Evolutionary conservation across 2,113 vertebrate genomes (phyloP).

Genomic region (Neotragus moschatus): DNA sequence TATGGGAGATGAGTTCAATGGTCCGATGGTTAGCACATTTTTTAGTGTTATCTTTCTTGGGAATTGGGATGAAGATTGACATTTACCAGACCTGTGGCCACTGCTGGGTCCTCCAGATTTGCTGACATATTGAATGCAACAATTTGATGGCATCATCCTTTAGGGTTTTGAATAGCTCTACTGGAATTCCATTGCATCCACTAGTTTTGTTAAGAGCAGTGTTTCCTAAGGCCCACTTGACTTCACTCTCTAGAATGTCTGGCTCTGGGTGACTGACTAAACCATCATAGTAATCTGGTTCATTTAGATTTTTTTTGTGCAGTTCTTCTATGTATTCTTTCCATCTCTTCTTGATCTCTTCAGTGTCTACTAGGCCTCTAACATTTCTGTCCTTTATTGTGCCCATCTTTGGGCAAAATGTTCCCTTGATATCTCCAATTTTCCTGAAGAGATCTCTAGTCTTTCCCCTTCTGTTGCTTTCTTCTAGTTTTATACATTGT

Average conservation of each 20-base stretch:
- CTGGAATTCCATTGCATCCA: not conserved
- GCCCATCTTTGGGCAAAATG: not conserved
- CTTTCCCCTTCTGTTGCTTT: not conserved
- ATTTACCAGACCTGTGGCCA: not conserved
- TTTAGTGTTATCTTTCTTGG: not conserved
- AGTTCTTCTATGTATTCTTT: not conserved
- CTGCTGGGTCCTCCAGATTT: not conserved
- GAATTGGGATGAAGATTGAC: not conserved
- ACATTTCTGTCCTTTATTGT: not conserved
- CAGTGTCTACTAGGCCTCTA: not conserved
- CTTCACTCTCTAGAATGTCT: not conserved
- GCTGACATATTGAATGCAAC: not conserved
- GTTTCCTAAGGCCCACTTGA: not conserved
- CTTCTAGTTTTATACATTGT: not conserved
- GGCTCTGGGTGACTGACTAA: not conserved
- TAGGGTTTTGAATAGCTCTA: not conserved
- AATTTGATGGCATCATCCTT: not conserved
- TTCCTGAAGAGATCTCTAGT: not conserved
- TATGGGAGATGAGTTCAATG: not conserved
- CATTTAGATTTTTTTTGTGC: not conserved
- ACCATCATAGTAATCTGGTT: not conserved
- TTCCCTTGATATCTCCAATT: not conserved
- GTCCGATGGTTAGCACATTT: not conserved
- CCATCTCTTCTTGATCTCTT: not conserved
- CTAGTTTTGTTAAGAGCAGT: not conserved